phyloP scores from a whole-genome alignment of 2,797 vertebrate species.

The Nannoperca australis region DNA sequence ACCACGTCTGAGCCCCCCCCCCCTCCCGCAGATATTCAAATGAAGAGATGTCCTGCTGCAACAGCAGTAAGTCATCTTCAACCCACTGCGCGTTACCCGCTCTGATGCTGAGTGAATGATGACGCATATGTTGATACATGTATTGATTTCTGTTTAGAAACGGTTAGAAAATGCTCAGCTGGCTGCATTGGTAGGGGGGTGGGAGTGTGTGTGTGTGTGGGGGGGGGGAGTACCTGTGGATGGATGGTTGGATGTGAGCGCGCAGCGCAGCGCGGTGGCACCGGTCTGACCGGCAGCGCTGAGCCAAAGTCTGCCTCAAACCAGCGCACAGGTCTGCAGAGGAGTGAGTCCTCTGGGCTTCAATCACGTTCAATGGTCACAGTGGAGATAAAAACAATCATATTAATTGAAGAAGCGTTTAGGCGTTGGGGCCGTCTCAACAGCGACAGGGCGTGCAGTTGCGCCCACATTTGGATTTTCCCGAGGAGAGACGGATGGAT shows the following conservation, averaged over 20 bases:
- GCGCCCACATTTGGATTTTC: conserved; percentile 38
- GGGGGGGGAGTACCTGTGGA: conserved; percentile 74
- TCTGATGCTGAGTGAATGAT: conserved; percentile 38
- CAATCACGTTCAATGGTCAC: conserved; percentile 38
- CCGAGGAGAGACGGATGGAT: conserved; percentile 23
- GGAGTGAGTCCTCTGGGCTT: conserved; percentile 5
- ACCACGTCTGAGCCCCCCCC: conserved; percentile 19
- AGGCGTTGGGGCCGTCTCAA: conserved; percentile 7
- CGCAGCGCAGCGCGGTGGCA: conserved; percentile 52
- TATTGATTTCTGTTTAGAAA: conserved; percentile 53
- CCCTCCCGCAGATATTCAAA: conserved; percentile 65
- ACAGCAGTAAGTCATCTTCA: conserved; percentile 68
- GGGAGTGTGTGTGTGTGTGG: conserved; percentile 9
- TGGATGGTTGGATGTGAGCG: conserved; percentile 60
- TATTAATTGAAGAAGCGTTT: conserved; percentile 31
- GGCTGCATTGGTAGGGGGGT: conserved; percentile 29
- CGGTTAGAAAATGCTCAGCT: conserved; percentile 32
- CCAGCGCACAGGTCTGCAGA: conserved; percentile 25
- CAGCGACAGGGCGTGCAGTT: conserved; percentile 56
- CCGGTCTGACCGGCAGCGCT: conserved; percentile 34
- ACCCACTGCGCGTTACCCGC: conserved; percentile 49
- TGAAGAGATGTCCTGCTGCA: conserved; percentile 74
- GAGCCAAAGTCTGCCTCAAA: conserved; percentile 39
- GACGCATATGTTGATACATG: conserved; percentile 51
- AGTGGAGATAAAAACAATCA: conserved; percentile 16